Evolutionary conservation across 1,140 invertebrate species (phyloP).

Genomic region (Notospermus geniculatus): DNA sequence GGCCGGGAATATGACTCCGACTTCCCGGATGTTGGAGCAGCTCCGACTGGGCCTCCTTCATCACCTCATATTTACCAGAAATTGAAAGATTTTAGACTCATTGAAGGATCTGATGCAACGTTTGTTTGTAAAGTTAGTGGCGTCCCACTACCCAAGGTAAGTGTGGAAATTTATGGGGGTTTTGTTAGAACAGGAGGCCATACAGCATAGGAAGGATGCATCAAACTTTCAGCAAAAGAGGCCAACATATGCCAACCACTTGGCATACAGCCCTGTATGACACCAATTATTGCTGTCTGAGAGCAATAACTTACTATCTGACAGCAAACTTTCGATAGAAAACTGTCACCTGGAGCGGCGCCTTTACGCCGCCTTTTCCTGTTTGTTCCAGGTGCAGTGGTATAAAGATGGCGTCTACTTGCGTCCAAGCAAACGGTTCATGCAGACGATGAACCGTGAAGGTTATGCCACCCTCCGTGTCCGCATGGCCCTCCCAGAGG

Average conservation of each 20-base stretch:
- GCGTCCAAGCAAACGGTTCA: constrained; percentile 75
- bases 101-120: constrained; percentile 86
- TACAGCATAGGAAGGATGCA: neutral
- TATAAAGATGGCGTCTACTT: constrained; percentile 89
- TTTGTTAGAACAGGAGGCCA: no score
- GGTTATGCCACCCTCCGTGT: constrained; percentile 76
- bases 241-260: no score
- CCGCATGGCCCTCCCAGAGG: constrained; percentile 80
- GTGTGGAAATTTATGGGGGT: no score
- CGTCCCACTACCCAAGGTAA: constrained; percentile 78
- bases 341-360: no score
- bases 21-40: constrained; percentile 58
- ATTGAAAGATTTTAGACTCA: constrained; percentile 86
- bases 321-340: no score
- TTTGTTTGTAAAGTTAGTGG: constrained; percentile 76
- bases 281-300: no score
- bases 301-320: no score
- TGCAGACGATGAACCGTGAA: constrained; percentile 79
- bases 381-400: constrained; percentile 75
- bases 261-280: no score
- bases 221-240: no score
- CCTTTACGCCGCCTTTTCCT: no score
- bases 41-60: constrained; percentile 68
- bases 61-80: constrained; percentile 87
- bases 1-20: constrained; percentile 72